Conservation (phyloP, 1,140 invertebrate species). For the Brachionus calyciflorus region DNA sequence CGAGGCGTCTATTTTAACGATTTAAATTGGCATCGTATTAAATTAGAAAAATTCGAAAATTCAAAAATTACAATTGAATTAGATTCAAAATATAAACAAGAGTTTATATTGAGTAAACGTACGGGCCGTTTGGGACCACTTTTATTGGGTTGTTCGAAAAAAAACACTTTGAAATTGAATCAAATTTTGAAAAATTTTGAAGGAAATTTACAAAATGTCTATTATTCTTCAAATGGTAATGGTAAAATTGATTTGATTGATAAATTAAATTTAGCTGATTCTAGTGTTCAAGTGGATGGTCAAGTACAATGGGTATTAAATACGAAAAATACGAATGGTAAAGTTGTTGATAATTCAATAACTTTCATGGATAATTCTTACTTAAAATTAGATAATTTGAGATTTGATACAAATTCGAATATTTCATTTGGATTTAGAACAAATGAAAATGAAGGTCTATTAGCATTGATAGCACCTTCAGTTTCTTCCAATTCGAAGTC, state of each 20-base stretch:
- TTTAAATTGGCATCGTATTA: constrained; percentile 9
- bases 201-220: neutral
- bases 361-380: constrained; percentile 9
- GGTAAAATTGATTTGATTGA: constrained; percentile 1
- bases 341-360: neutral
- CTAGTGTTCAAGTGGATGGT: neutral
- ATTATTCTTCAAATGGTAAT: neutral
- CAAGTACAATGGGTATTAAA: neutral
- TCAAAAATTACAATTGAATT: constrained; percentile 17
- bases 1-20: constrained; percentile 33
- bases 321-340: neutral
- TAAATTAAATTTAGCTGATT: neutral
- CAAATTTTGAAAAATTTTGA: constrained; percentile 31
- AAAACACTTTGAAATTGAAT: neutral
- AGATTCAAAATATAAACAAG: constrained; percentile 44
- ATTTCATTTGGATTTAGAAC: constrained; percentile 40
- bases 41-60: constrained; percentile 13
- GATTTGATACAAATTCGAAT: constrained; percentile 22
- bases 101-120: neutral
- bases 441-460: constrained; percentile 39
- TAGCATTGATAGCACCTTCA: neutral
- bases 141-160: neutral
- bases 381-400: constrained; percentile 31
- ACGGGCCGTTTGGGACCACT: neutral
- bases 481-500: neutral